phyloP scores from a whole-genome alignment of 2,888 invertebrate species.

The Cephus pygmeus region DNA sequence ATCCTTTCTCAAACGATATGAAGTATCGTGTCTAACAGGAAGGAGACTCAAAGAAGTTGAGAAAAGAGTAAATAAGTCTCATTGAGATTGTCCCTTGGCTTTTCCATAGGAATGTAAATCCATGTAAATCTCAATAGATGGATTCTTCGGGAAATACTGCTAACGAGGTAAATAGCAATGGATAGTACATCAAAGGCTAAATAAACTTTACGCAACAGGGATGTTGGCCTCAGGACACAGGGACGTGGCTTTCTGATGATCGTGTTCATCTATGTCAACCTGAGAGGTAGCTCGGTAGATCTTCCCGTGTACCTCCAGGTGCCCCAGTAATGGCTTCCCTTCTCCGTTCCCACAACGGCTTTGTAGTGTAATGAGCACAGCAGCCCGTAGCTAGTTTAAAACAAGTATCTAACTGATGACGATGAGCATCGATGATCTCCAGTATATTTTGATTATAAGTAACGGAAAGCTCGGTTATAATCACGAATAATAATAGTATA shows the following conservation, averaged over 20 bases:
- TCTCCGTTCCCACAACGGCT: conserved; percentile 5
- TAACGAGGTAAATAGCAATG: conserved; percentile 8
- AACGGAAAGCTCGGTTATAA: neutral
- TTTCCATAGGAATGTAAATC: neutral
- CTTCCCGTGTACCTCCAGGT: neutral
- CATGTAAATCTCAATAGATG: neutral
- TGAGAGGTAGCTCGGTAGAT: neutral
- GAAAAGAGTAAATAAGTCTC: neutral
- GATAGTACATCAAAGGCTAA: conserved; percentile 32
- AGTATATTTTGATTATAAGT: neutral
- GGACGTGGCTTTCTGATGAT: conserved; percentile 41
- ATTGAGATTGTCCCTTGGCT: neutral
- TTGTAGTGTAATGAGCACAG: conserved; percentile 12
- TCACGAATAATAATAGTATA: neutral
- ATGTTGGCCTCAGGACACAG: conserved; percentile 41
- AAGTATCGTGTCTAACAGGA: neutral
- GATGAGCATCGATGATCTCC: neutral
- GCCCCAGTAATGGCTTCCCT: neutral
- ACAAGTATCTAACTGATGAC: neutral
- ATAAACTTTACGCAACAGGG: conserved; percentile 44
- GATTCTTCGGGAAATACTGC: neutral
- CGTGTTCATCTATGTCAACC: conserved; percentile 26
- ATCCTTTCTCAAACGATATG: neutral
- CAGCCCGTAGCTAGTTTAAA: conserved; percentile 1
- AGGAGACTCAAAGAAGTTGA: neutral